Evolutionary conservation across 2,113 vertebrate genomes (phyloP).

Genomic region (Syngnathus typhle): DNA sequence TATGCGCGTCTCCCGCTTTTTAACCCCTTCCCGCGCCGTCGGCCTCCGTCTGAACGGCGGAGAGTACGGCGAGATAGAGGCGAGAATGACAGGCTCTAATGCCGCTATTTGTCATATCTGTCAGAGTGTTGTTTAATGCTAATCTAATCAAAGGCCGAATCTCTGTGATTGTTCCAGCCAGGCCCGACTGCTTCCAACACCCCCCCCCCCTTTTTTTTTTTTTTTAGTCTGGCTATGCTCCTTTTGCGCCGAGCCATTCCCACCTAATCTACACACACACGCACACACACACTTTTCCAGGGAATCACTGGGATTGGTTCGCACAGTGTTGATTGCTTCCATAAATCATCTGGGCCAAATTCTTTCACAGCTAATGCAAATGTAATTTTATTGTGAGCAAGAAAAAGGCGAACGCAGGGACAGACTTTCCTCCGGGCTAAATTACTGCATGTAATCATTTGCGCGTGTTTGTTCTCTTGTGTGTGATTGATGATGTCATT

Average conservation of each 20-base stretch:
- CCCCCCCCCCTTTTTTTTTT: conserved; percentile 43
- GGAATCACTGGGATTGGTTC: conserved; percentile 47
- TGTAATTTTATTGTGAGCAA: conserved; percentile 78
- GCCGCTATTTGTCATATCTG: conserved; percentile 88
- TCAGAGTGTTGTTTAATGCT: conserved; percentile 85
- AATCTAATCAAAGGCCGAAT: conserved; percentile 83
- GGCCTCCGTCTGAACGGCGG: background rate
- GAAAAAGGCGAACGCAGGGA: conserved; percentile 48
- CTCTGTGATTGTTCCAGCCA: conserved; percentile 59
- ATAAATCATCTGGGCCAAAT: conserved; percentile 76
- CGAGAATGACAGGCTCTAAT: conserved; percentile 80
- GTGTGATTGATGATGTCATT: conserved; percentile 88
- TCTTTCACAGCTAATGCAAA: conserved; percentile 78
- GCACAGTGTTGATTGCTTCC: conserved; percentile 72
- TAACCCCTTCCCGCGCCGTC: conserved; percentile 16
- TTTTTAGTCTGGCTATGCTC: conserved; percentile 49
- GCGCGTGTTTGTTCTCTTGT: conserved; percentile 72
- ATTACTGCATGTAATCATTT: conserved; percentile 82
- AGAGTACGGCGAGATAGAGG: conserved; percentile 45
- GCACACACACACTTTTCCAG: conserved; percentile 15
- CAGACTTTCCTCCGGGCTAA: conserved; percentile 82
- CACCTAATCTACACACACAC: conserved; percentile 30
- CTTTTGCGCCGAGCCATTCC: conserved; percentile 41
- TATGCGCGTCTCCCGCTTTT: conserved; percentile 19
- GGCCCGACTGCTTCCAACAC: conserved; percentile 4